Conservation (phyloP, 2,113 vertebrate genomes). For the Phocoena phocoena region DNA sequence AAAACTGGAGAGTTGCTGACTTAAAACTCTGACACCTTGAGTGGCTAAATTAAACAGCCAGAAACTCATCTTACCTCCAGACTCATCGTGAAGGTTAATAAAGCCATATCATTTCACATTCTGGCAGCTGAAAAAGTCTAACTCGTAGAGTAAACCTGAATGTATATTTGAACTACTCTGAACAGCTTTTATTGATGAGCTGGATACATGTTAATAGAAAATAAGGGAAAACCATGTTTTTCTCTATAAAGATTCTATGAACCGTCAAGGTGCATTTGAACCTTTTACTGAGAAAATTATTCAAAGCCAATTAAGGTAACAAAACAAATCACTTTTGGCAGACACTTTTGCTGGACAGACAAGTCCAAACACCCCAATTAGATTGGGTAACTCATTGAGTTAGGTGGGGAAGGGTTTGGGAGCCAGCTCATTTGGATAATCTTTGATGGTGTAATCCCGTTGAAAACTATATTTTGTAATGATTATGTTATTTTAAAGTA, state of each 20-base stretch:
- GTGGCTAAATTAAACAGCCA: background rate
- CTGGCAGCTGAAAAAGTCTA: background rate
- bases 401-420: background rate
- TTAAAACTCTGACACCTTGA: background rate
- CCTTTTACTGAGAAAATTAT: constrained; percentile 8
- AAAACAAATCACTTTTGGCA: background rate
- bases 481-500: background rate
- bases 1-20: background rate
- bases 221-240: background rate
- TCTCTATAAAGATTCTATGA: background rate
- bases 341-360: background rate
- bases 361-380: background rate
- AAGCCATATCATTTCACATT: background rate
- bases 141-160: background rate
- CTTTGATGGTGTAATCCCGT: background rate
- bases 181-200: background rate
- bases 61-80: background rate
- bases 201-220: background rate
- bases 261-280: background rate
- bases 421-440: background rate
- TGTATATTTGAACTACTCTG: background rate
- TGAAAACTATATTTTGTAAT: background rate
- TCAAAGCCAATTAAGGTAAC: constrained; percentile 16
- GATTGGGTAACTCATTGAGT: background rate
- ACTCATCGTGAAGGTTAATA: background rate